Percentiles rank a stretch among this genome's conserved stretches.
These are phyloP conservation scores for Julus scandinavius DNA, from an alignment of 2,888 invertebrate species.

Conservation along the genomic window DNA sequence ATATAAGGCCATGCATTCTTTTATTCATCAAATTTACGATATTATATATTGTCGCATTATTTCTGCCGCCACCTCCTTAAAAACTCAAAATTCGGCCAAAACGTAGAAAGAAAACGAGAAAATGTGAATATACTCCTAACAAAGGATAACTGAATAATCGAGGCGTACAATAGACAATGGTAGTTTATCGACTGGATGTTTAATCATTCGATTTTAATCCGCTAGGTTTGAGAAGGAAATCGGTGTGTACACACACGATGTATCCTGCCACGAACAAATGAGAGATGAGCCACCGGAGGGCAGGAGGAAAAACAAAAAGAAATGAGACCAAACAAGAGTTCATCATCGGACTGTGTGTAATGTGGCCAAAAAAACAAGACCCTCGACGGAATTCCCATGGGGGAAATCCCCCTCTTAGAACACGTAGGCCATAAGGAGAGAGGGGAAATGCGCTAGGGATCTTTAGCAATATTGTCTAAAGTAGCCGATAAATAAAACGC, in stretches of 20 bases:
- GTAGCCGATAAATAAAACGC: conserved; percentile 17
- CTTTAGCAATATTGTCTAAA: neutral
- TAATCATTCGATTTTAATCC: neutral
- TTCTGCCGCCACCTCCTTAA: no score
- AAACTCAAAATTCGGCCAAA: no score
- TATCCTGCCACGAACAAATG: neutral
- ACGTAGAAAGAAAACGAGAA: no score
- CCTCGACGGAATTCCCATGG: neutral
- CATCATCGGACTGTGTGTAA: neutral
- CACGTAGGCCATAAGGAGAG: neutral
- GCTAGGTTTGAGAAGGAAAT: neutral
- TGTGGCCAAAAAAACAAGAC: neutral
- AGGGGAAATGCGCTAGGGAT: no score
- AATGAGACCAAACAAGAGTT: neutral
- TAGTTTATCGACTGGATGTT: neutral
- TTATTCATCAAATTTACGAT: no score
- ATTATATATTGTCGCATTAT: no score
- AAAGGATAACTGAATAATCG: no score
- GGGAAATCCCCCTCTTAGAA: neutral
- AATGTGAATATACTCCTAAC: no score
- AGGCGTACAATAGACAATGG: neutral
- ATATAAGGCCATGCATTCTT: no score
- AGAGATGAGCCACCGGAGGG: neutral
- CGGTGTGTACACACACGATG: neutral
- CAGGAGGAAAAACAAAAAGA: neutral